A percentile compares a stretch with the other conserved stretches of the same genome.
phyloP scores from a whole-genome alignment of 2,113 vertebrate genomes.

The Embiotoca jacksoni region DNA sequence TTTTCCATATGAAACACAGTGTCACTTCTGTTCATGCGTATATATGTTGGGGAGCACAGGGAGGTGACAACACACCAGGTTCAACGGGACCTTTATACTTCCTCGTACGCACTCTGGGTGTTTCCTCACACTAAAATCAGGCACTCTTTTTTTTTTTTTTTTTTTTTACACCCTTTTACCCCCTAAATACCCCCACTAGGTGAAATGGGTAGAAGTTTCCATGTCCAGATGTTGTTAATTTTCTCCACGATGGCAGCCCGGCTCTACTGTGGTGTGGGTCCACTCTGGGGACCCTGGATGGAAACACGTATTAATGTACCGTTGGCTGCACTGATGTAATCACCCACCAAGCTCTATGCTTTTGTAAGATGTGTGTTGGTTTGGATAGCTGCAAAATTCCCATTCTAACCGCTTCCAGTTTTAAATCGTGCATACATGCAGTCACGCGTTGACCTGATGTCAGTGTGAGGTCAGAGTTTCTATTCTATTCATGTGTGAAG shows the following conservation, averaged over 20 bases:
- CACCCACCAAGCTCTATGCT: neutral
- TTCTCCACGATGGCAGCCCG: constrained; percentile 38
- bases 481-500: constrained; percentile 19
- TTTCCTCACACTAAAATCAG: constrained; percentile 38
- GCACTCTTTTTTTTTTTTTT: constrained; percentile 11
- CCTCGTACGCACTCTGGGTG: constrained; percentile 28
- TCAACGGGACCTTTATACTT: constrained; percentile 60
- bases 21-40: neutral
- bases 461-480: constrained; percentile 11
- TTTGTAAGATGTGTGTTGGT: constrained; percentile 36
- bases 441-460: constrained; percentile 36
- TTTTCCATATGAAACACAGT: constrained; percentile 52
- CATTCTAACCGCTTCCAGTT: constrained; percentile 6
- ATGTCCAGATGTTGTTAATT: constrained; percentile 72
- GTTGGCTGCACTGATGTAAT: constrained; percentile 56
- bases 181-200: constrained; percentile 26
- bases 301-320: constrained; percentile 47
- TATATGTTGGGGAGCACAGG: constrained; percentile 5
- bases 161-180: constrained; percentile 19
- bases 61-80: constrained; percentile 32
- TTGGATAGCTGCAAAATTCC: neutral
- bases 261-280: constrained; percentile 22
- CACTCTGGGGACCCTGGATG: constrained; percentile 40
- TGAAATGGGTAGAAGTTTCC: constrained; percentile 64
- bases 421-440: neutral